Percentiles rank a stretch among this genome's conserved stretches.
phyloP scores from a whole-genome alignment of 2,113 vertebrate genomes.

The Trichomycterus rosablanca region DNA sequence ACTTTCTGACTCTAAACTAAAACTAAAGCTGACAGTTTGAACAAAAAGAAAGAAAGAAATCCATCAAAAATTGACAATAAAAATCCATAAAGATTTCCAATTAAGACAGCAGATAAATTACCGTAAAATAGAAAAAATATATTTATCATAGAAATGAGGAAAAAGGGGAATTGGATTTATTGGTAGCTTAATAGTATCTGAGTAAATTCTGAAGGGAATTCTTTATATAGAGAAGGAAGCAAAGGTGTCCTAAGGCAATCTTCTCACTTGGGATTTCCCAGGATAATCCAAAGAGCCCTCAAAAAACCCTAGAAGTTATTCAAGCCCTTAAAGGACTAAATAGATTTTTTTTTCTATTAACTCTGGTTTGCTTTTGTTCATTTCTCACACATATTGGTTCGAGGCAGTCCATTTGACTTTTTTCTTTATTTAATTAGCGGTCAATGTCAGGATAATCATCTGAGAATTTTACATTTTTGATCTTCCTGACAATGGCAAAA shows the following conservation, averaged over 20 bases:
- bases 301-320: conserved; percentile 77
- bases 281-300: conserved; percentile 65
- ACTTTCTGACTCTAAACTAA: no score
- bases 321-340: conserved; percentile 75
- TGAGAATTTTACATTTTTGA: conserved; percentile 43
- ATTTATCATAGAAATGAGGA: conserved; percentile 68
- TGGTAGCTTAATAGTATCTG: conserved; percentile 69
- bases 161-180: conserved; percentile 67
- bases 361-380: conserved; percentile 64
- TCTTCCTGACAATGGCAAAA: conserved; percentile 30
- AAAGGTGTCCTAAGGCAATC: conserved; percentile 71
- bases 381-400: conserved; percentile 59
- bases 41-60: conserved; percentile 23
- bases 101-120: conserved; percentile 72
- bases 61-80: conserved; percentile 55
- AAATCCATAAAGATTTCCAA: conserved; percentile 65
- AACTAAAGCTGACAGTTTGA: neutral
- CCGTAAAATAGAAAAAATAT: conserved; percentile 64
- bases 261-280: conserved; percentile 61
- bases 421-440: conserved; percentile 67
- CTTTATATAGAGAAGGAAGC: conserved; percentile 62
- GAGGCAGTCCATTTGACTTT: conserved; percentile 61
- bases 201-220: conserved; percentile 72
- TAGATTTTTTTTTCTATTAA: conserved; percentile 80
- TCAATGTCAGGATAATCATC: conserved; percentile 52